Conservation (phyloP, 2,797 vertebrate genomes). For the Clamator glandarius region DNA sequence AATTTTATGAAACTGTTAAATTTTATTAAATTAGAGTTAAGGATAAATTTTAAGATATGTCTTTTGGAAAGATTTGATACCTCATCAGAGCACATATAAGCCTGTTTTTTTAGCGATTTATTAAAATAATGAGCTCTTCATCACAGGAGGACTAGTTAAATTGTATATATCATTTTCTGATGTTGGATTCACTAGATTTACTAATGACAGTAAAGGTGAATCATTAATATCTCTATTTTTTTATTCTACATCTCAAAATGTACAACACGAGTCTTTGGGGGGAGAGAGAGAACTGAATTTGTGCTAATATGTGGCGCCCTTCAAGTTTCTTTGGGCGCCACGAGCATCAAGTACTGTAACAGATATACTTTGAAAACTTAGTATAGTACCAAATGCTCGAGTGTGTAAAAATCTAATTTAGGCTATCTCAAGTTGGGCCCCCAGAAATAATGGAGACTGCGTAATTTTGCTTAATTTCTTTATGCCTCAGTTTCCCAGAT, state of each 20-base stretch:
- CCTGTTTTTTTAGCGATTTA: constrained; percentile 21
- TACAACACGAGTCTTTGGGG: not conserved
- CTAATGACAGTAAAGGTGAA: constrained; percentile 71
- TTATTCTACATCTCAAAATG: not conserved
- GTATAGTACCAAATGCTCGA: not conserved
- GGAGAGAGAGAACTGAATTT: not conserved
- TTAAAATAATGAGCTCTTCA: constrained; percentile 77
- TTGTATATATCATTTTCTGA: constrained; percentile 37
- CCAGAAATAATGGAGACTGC: not conserved
- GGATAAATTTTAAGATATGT: constrained; percentile 56
- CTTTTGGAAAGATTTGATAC: constrained; percentile 37
- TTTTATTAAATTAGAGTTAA: constrained; percentile 71
- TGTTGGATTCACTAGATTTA: constrained; percentile 68
- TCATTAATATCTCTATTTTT: not conserved
- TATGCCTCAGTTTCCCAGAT: not conserved
- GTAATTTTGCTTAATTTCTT: not conserved
- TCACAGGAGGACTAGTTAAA: constrained; percentile 66
- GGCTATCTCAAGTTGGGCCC: not conserved
- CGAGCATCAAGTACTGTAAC: not conserved
- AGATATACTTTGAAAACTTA: not conserved
- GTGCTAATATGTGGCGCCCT: not conserved
- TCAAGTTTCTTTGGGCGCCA: not conserved
- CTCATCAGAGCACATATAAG: constrained; percentile 66
- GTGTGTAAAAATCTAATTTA: not conserved
- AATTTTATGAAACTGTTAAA: constrained; percentile 63